Evolutionary conservation across 2,888 invertebrate genomes (phyloP), one percentile per base, ranked within the genome.

Genomic region (Subacronicta megacephala): DNA sequence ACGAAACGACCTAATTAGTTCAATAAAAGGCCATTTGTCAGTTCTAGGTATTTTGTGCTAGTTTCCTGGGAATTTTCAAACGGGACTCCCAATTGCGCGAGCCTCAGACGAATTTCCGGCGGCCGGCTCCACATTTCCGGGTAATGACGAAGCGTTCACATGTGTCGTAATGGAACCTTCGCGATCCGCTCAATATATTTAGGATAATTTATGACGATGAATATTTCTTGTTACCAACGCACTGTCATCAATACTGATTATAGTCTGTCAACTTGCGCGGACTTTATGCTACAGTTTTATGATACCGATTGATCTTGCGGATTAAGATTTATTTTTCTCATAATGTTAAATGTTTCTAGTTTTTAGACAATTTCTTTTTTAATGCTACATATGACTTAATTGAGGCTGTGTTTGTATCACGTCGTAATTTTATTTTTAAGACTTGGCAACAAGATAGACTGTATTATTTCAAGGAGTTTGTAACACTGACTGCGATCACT

Each of bases 81-180:
- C 76, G 78, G 74, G 62, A 72, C 72, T 82, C 83, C 89, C 87
- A 91, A 90, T 90, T 88, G 85, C 80, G 73, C 79, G 75, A 80
- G 79, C 75, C 82, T 84, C 77, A 83, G 81, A 84, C 83, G 83
- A 91, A 92, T 91, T 91, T 92, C 91, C 91, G 87, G 54, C 75
- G 75, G 76, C 78, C 81, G 75, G 80, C 78, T 83, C 79, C 75
- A 84, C 80, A 84, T 87, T 88, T 91, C 90, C 92, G 84, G 83
- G 58, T 81, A 78, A 85, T 89, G 87, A 89, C 84, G 87, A 82
- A 85, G 80, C 80, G 78, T 73, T 82, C 81, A 78, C 75, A 81
- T 80, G 77, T 78, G 63, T 33, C 69, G 70, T 69, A 77, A 78
- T 75, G 62, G 72, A 55, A 62, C 63, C 56, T 72, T 66, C 69